phyloP scores from a whole-genome alignment of 2,113 vertebrate species.

The Perca flavescens region DNA sequence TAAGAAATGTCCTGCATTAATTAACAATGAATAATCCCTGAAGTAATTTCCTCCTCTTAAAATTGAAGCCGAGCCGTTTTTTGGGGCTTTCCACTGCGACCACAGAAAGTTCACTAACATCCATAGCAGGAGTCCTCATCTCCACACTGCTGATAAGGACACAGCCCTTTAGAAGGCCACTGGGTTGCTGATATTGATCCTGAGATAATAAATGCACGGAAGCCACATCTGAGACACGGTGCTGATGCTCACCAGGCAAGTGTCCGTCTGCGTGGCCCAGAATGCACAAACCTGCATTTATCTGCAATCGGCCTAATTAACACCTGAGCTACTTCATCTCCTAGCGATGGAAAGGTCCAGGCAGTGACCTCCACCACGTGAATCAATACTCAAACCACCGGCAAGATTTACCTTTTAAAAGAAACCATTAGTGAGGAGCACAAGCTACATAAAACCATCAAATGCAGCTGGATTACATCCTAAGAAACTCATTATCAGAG shows the following conservation, averaged over 20 bases:
- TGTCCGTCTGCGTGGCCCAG: background rate
- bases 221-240: slow-evolving; percentile 30
- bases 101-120: slow-evolving; percentile 36
- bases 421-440: slow-evolving; percentile 37
- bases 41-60: slow-evolving; percentile 15
- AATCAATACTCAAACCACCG: slow-evolving; percentile 62
- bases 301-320: slow-evolving; percentile 41
- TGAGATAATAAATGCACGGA: slow-evolving; percentile 54
- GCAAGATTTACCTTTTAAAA: slow-evolving; percentile 39
- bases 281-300: slow-evolving; percentile 32
- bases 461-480: slow-evolving; percentile 23
- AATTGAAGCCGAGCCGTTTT: slow-evolving; percentile 7
- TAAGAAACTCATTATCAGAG: slow-evolving; percentile 18
- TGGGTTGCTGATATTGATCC: slow-evolving; percentile 66
- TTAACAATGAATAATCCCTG: background rate
- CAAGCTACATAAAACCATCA: slow-evolving; percentile 18
- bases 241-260: slow-evolving; percentile 17
- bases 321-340: slow-evolving; percentile 46
- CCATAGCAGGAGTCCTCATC: slow-evolving; percentile 24
- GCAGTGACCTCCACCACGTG: slow-evolving; percentile 37
- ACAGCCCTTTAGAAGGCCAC: slow-evolving; percentile 67
- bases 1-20: background rate
- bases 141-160: slow-evolving; percentile 51
- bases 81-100: slow-evolving; percentile 61
- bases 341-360: slow-evolving; percentile 21